These are phyloP conservation scores for Drosophila malerkotliana DNA, from an alignment of 1,140 invertebrate genomes.

Conservation along the genomic window DNA sequence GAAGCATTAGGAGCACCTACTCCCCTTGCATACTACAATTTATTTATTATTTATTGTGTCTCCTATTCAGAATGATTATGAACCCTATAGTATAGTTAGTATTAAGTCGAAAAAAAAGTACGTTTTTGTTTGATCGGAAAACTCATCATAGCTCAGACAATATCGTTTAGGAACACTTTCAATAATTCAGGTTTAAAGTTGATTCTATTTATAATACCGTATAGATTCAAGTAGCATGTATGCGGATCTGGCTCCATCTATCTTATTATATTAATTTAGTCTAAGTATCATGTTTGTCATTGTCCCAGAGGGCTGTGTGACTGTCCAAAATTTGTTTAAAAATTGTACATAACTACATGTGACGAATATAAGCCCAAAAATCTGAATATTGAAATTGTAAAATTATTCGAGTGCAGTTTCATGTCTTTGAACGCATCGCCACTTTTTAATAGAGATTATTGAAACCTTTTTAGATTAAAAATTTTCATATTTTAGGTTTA, in stretches of 20 bases:
- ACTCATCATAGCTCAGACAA: slow-evolving; percentile 2
- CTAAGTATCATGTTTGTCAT: slow-evolving; percentile 45
- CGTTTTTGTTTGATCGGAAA: slow-evolving; percentile 5
- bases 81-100: slow-evolving; percentile 24
- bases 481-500: neutral
- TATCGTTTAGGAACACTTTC: slow-evolving; percentile 2
- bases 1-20: slow-evolving; percentile 5
- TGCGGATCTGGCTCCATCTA: slow-evolving; percentile 1
- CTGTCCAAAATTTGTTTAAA: slow-evolving; percentile 55
- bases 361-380: slow-evolving; percentile 16
- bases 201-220: neutral
- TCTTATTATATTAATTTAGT: slow-evolving; percentile 23
- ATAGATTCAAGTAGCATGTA: too few species aligned
- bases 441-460: neutral
- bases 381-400: slow-evolving; percentile 8
- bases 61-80: slow-evolving; percentile 43
- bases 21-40: slow-evolving; percentile 8
- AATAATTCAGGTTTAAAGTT: slow-evolving; percentile 5
- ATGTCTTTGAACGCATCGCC: slow-evolving; percentile 33
- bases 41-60: slow-evolving; percentile 62
- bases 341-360: slow-evolving; percentile 31
- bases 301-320: slow-evolving; percentile 62
- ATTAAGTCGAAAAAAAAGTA: slow-evolving; percentile 37
- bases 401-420: slow-evolving; percentile 18
- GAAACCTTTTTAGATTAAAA: neutral